Conservation (phyloP, 2,113 vertebrate genomes). For the Sminthopsis crassicaudata region DNA sequence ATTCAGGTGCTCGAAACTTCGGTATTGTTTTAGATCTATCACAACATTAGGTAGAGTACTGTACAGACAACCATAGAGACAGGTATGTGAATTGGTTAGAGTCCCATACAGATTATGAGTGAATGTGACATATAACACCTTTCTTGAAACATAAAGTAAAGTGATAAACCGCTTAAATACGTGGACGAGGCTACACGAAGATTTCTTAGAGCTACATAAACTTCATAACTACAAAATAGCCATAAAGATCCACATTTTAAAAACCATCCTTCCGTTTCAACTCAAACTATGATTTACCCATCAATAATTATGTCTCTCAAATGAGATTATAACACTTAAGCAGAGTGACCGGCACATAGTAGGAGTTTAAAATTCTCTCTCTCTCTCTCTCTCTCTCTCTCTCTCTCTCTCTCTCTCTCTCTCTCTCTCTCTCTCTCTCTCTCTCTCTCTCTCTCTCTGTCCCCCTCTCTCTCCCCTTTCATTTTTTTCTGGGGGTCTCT, state of each 20-base stretch:
- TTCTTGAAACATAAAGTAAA: background rate
- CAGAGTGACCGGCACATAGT: background rate
- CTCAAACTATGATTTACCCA: background rate
- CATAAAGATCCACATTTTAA: background rate
- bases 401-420: background rate
- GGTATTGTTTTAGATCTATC: background rate
- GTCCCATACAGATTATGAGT: no score
- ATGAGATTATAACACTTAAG: background rate
- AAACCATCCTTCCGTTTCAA: background rate
- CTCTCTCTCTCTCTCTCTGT: no score
- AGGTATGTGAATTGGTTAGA: background rate
- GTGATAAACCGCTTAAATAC: background rate
- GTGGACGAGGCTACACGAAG: background rate
- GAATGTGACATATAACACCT: background rate
- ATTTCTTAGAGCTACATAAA: background rate
- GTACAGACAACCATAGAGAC: background rate
- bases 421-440: background rate
- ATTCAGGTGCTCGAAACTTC: background rate
- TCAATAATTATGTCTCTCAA: background rate
- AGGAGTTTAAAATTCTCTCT: background rate
- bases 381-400: background rate
- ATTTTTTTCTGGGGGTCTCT: background rate
- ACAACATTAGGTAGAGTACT: background rate
- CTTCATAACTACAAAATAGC: background rate
- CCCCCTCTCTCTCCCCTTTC: rapidly evolving